Base-by-base conservation (phyloP, 2,888 invertebrate genomes). In the Pardosa pseudoannulata region DNA sequence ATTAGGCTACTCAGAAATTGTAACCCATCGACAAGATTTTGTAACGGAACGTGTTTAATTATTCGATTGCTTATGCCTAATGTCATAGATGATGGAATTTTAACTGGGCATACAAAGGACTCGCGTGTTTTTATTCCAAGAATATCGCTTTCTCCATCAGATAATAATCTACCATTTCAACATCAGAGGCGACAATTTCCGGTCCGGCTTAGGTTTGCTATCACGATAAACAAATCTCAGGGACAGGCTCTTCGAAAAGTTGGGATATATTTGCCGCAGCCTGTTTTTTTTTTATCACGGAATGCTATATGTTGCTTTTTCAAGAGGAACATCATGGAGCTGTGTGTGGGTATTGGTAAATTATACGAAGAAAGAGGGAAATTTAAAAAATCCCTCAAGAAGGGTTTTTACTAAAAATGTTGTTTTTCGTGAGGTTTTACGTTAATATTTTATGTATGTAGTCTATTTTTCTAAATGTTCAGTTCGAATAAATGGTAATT, bases 1-100 rank as follows among this genome's bases (percentile, higher is more conserved):
- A 16, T 72, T 1, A 72, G 46, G 71, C 29, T 72, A 6, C 16
- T 72, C 1, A 72, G 71, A 19, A 72, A 72, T n/a, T 46, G 27
- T 9, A 72, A 72, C 29, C 71, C 71, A 46, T 29, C 27, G 29
- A 11, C 1, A 13, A 50, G 71, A 28, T 28, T 72, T 9, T 72
- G 46, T 9, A 28, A 50, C 9, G 71, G 50, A 27, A 72, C 71
- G 3, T 50, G 28, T 19, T n/a, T 72, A 1, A 50, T 50, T 7
- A 6, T 46, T n/a, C 1, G 16, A 50, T 3, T 16, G 50, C 11
- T 46, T 6, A 9, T 16, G 19, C 39, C 5, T 5, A 39, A 70
- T 28, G 23, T 39, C 19, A 32, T 70, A 23, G 27, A 19, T 70
- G 16, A 1, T 11, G 41, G 41, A 27, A 13, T 70, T 5, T 1